These are phyloP conservation scores for Pachymerium ferrugineum DNA, from an alignment of 2,888 invertebrate genomes.

Conservation along the genomic window DNA sequence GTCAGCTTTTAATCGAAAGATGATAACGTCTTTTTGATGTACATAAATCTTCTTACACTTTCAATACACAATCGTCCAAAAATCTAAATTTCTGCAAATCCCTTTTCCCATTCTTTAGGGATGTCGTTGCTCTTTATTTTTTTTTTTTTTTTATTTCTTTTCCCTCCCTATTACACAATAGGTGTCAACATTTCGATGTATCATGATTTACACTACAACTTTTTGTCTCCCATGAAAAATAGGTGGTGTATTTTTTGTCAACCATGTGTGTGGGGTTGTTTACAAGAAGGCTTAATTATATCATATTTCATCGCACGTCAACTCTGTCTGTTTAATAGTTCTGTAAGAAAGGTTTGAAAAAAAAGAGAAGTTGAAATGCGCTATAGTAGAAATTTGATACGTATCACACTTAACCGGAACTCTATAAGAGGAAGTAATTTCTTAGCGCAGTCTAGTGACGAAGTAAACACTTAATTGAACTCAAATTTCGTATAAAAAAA, in stretches of 20 bases:
- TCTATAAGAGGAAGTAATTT: no score
- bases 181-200: not conserved
- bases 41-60: no score
- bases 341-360: not conserved
- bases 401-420: no score
- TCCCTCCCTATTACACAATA: not conserved
- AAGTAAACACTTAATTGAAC: no score
- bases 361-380: not conserved
- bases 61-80: no score
- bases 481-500: no score
- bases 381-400: no score
- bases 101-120: not conserved
- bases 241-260: not conserved
- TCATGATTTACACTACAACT: not conserved
- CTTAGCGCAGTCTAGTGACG: no score
- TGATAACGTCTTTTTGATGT: no score
- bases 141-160: no score
- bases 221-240: conserved; percentile 7
- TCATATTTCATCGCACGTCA: conserved; percentile 29
- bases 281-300: conserved; percentile 32
- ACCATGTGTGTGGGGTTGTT: conserved; percentile 14
- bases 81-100: not conserved
- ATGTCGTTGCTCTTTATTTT: not conserved
- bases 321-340: not conserved
- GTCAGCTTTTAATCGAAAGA: no score